Conservation (phyloP, 2,888 invertebrate species). For the Andrena trimmerana region DNA sequence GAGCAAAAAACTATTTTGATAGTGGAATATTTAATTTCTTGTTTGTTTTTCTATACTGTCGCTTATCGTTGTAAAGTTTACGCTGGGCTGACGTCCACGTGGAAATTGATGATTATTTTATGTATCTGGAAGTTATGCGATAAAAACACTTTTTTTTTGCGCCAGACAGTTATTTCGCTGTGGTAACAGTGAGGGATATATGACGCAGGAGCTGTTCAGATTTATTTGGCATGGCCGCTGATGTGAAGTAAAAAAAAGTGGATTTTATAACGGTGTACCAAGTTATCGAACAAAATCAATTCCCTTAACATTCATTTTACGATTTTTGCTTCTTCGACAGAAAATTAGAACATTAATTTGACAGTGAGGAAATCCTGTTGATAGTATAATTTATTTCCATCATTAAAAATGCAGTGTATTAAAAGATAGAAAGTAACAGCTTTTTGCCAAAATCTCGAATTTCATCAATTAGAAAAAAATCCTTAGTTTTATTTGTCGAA, state of each 20-base stretch:
- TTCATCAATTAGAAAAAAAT: too few species aligned
- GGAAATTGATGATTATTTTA: slow-evolving; percentile 25
- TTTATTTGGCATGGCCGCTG: background rate
- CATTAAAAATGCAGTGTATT: too few species aligned
- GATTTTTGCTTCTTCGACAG: background rate
- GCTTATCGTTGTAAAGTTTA: slow-evolving; percentile 11
- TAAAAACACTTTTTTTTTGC: slow-evolving; percentile 16
- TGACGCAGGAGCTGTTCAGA: background rate
- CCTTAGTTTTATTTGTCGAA: too few species aligned
- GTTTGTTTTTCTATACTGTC: background rate
- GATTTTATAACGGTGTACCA: background rate
- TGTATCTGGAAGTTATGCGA: slow-evolving; percentile 10
- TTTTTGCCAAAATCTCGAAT: too few species aligned
- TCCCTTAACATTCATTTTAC: background rate
- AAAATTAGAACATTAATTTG: background rate
- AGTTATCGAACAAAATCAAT: background rate
- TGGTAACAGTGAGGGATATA: slow-evolving; percentile 10
- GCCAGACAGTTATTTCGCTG: slow-evolving; percentile 3
- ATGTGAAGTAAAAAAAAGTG: background rate
- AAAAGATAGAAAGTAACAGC: too few species aligned
- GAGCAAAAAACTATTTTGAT: background rate
- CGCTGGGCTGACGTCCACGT: background rate
- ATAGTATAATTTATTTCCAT: background rate
- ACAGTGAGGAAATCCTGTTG: background rate
- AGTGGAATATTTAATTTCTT: background rate